Base-by-base conservation (phyloP, 2,797 vertebrate genomes). In the Lacerta agilis region DNA sequence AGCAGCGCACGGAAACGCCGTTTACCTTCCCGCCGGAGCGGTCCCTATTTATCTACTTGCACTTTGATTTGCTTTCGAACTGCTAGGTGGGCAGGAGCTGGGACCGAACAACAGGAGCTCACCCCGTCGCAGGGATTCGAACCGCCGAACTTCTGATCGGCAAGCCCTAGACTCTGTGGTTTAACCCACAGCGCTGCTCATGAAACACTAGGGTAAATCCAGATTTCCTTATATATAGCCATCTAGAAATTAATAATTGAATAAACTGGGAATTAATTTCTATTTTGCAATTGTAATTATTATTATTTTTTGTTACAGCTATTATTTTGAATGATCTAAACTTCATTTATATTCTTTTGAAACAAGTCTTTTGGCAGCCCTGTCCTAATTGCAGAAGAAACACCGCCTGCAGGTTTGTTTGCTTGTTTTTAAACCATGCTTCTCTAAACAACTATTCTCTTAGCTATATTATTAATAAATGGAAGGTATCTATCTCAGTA, bases 321-420 rank as follows among this genome's bases (percentile, higher is more conserved):
- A 29, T 87, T 87, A 75, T 64, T 87, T 45, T 80, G 23, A 55
- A 66, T 20, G n/a, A 23, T 33, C 29, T 25, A 64, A n/a, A 82
- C 15, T 75, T 76, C 23, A 75, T 87, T 87, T 87, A 66, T 64
- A 82, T 76, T 87, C 58, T 75, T 75, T 76, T 43, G 29, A 75
- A 82, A 82, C 10, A 49, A 49, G 38, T 55, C 38, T 77, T 76
- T 86, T 20, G 58, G n/a, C 41, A 82, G 82, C 8, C 18, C 27
- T 77, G 10, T 45, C 23, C 58, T 75, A 61, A 75, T n/a, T 87
- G 58, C n/a, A 77, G 49, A 76, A 82, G 41, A 64, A 61, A 67
- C 25, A 82, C 38, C 25, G 61, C 7, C 49, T 82, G 23, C 7
- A 18, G 33, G 4, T 33, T 73, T 64, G 41, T 45, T 58, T 18